Evolutionary conservation across 2,888 invertebrate genomes (phyloP).

Genomic region (Temnothorax unifasciatus): DNA sequence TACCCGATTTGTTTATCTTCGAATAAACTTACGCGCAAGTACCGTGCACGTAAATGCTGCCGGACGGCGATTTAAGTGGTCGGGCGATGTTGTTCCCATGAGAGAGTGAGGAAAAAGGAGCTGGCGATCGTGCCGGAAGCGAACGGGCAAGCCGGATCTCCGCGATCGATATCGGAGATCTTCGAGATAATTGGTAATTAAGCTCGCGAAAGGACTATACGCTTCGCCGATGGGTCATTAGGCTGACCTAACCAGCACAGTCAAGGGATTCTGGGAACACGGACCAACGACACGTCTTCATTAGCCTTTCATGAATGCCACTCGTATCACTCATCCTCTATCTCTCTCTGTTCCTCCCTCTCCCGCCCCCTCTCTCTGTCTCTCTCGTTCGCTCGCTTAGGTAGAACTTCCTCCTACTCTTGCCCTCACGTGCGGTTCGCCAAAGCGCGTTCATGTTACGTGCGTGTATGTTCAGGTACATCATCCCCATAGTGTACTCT

Average conservation of each 20-base stretch:
- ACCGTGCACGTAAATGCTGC: constrained; percentile 63
- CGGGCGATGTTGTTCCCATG: constrained; percentile 20
- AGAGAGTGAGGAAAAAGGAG: constrained; percentile 27
- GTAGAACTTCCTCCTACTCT: not conserved
- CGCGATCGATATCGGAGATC: constrained; percentile 75
- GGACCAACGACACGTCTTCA: constrained; percentile 83
- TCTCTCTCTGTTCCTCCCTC: constrained; percentile 26
- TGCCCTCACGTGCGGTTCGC: constrained; percentile 54
- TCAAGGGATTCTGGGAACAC: constrained; percentile 82
- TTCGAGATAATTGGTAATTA: constrained; percentile 81
- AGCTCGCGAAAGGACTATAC: constrained; percentile 77
- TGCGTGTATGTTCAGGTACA: constrained; percentile 1
- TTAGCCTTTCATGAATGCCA: constrained; percentile 84
- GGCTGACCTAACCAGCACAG: constrained; percentile 68
- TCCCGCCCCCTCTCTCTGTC: constrained; percentile 34
- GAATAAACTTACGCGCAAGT: constrained; percentile 58
- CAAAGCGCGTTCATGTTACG: constrained; percentile 43
- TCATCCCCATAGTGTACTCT: constrained; percentile 3
- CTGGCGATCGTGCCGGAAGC: constrained; percentile 69
- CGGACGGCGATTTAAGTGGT: constrained; percentile 59
- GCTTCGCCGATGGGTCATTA: constrained; percentile 71
- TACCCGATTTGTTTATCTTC: constrained; percentile 49
- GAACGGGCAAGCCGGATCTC: constrained; percentile 52
- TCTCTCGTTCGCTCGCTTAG: not conserved
- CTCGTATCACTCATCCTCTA: constrained; percentile 60